A percentile compares a stretch with the other conserved stretches of the same genome.
Evolutionary conservation across 2,113 vertebrate genomes (phyloP).

Genomic region (Vimba vimba): DNA sequence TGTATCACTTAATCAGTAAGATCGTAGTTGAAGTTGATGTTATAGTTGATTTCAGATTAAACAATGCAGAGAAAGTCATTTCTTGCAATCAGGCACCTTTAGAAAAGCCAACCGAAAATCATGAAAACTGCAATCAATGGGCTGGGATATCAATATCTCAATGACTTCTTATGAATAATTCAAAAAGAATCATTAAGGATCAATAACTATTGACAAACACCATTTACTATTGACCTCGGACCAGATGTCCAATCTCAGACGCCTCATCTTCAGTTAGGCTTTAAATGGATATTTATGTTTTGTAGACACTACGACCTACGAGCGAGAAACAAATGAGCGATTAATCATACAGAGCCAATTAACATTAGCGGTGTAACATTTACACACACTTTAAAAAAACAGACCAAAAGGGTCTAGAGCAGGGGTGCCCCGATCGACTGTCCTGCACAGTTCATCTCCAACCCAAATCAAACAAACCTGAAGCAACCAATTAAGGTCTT

Average conservation of each 20-base stretch:
- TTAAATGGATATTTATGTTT: neutral
- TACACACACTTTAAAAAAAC: neutral
- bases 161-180: slow-evolving; percentile 9
- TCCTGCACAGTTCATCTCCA: too few relatives aligned
- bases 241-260: neutral
- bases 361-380: neutral
- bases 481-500: too few relatives aligned
- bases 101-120: neutral
- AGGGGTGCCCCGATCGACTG: too few relatives aligned
- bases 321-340: neutral
- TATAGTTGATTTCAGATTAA: neutral
- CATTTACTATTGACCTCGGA: slow-evolving; percentile 10
- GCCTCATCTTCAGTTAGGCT: neutral
- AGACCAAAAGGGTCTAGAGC: neutral
- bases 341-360: slow-evolving; percentile 10
- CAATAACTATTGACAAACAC: slow-evolving; percentile 22
- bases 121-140: neutral
- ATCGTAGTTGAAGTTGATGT: neutral
- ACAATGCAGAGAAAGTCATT: neutral
- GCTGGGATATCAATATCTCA: slow-evolving; percentile 3
- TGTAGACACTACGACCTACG: neutral
- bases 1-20: neutral
- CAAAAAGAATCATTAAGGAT: slow-evolving; percentile 11
- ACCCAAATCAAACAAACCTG: too few relatives aligned
- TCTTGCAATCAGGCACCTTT: neutral